These are phyloP conservation scores for Macrosiphum euphorbiae DNA, from an alignment of 2,888 invertebrate species.

Conservation along the genomic window DNA sequence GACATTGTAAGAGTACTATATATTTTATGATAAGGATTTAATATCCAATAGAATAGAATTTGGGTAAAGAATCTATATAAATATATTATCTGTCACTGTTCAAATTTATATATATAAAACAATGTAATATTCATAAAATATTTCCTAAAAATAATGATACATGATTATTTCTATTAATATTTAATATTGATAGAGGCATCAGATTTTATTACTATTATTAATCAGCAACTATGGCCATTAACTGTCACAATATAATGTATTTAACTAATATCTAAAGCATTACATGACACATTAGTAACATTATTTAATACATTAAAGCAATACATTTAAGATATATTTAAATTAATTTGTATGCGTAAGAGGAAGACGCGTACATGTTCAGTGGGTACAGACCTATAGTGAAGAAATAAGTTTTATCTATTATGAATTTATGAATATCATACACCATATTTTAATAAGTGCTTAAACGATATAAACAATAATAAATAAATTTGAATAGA, in stretches of 20 bases:
- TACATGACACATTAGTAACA: neutral
- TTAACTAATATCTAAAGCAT: neutral
- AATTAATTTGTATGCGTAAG: neutral
- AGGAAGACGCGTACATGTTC: neutral
- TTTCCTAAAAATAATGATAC: neutral
- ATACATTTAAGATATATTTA: neutral
- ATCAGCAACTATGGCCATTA: neutral
- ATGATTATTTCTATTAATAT: neutral
- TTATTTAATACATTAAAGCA: neutral
- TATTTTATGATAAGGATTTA: neutral
- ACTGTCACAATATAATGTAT: neutral
- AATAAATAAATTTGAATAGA: neutral
- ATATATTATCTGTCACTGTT: too few relatives aligned
- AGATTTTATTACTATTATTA: neutral
- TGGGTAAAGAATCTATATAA: neutral
- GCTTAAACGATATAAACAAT: neutral
- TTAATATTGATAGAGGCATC: neutral
- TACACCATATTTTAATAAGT: neutral
- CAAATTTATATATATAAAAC: neutral
- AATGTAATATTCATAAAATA: neutral
- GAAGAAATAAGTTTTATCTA: neutral
- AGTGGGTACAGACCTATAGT: neutral
- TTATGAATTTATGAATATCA: neutral
- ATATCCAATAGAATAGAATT: neutral
- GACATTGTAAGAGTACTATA: neutral